Conservation (phyloP, 64 coral and sea anemone genomes). For the Dendrophyllia cribrosa region DNA sequence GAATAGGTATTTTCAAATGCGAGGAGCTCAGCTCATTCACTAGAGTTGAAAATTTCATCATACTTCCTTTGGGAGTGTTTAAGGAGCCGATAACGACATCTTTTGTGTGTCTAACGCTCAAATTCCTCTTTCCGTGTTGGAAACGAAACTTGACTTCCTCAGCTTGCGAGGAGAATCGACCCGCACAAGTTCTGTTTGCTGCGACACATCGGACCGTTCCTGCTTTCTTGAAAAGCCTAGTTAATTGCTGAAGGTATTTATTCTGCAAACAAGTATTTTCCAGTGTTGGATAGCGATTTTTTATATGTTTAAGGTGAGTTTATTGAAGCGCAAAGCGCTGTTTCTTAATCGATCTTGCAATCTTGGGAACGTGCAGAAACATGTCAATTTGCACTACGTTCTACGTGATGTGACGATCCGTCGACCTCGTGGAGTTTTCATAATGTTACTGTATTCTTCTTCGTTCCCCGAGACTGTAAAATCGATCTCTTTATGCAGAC, state of each 20-base stretch:
- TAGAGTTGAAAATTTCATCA: constrained; percentile 83
- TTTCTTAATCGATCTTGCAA: constrained; percentile 4
- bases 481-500: neutral
- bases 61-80: constrained; percentile 98
- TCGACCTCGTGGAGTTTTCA: neutral
- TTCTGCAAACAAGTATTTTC: constrained; percentile 47
- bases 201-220: constrained; percentile 5
- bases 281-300: constrained; percentile 56
- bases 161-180: constrained; percentile 38
- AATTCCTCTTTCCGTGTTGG: constrained; percentile 97
- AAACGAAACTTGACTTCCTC: constrained; percentile 81
- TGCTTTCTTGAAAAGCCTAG: constrained; percentile 59
- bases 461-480: neutral
- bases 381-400: constrained; percentile 1
- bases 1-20: constrained; percentile 55
- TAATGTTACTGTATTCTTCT: neutral
- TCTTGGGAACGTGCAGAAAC: constrained; percentile 53
- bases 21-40: constrained; percentile 57
- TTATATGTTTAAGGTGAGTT: constrained; percentile 49
- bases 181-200: constrained; percentile 7
- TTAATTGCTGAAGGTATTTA: constrained; percentile 28
- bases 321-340: constrained; percentile 14
- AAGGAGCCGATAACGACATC: constrained; percentile 76
- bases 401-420: neutral
- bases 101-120: constrained; percentile 93